Evolutionary conservation across 2,113 vertebrate species (phyloP).

Genomic region (Notarius lentiginosus): DNA sequence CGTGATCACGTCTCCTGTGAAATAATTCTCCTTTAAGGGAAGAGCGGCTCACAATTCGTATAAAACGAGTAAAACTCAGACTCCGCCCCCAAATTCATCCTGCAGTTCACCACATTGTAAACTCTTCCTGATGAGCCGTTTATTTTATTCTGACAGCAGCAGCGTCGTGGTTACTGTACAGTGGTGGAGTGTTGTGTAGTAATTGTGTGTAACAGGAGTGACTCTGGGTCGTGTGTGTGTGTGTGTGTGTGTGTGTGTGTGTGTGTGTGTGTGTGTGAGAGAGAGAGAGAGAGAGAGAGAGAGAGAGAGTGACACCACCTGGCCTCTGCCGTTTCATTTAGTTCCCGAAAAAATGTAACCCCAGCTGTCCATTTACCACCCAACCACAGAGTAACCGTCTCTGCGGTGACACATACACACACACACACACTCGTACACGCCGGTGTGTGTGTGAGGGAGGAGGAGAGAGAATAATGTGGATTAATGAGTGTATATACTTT

Average conservation of each 20-base stretch:
- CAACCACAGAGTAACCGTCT: conserved; percentile 17
- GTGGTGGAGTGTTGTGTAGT: too few relatives aligned
- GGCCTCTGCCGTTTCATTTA: not conserved
- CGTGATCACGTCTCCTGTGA: too few relatives aligned
- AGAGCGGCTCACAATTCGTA: not conserved
- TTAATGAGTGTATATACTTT: not conserved
- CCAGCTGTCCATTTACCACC: conserved; percentile 25
- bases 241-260: conserved; percentile 6
- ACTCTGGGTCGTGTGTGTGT: not conserved
- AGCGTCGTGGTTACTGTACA: too few relatives aligned
- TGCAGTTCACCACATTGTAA: not conserved
- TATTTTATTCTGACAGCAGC: too few relatives aligned
- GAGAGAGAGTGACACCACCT: not conserved
- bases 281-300: too few relatives aligned
- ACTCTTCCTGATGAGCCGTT: not conserved
- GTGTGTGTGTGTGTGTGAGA: too few relatives aligned
- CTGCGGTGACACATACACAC: not conserved
- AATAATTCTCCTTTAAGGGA: too few relatives aligned
- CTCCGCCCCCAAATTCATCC: not conserved
- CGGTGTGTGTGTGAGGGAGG: not conserved
- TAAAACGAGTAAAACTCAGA: not conserved
- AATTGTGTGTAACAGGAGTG: not conserved
- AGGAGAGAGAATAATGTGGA: not conserved
- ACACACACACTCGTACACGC: not conserved
- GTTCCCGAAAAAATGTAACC: conserved; percentile 4